These are phyloP conservation scores for Styela clava DNA, from an alignment of 23 tunicate genomes.

Conservation along the genomic window DNA sequence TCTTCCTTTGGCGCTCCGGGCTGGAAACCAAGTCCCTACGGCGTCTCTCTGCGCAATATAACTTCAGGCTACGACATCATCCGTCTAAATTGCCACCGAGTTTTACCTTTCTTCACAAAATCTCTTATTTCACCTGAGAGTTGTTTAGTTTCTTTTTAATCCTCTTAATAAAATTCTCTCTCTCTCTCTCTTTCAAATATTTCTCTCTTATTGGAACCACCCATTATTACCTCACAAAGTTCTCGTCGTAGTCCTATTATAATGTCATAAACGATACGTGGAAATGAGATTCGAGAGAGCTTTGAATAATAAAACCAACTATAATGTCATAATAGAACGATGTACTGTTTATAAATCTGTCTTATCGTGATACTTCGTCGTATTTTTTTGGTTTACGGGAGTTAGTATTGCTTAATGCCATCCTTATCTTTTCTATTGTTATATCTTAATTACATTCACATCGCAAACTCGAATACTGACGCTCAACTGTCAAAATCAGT, in stretches of 20 bases:
- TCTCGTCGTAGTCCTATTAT: neutral
- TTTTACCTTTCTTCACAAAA: conserved; percentile 1
- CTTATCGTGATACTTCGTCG: neutral
- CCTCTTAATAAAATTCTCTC: neutral
- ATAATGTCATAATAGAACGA: neutral
- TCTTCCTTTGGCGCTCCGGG: conserved; percentile 16
- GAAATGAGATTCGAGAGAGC: neutral
- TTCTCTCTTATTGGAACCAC: neutral
- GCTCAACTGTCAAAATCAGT: neutral
- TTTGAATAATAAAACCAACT: neutral
- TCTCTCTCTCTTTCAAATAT: neutral
- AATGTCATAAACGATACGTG: neutral
- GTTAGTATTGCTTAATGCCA: neutral
- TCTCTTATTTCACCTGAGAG: neutral
- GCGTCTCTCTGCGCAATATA: conserved; percentile 18
- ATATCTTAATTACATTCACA: neutral
- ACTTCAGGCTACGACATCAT: conserved; percentile 33
- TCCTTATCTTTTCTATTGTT: neutral
- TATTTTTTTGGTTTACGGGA: neutral
- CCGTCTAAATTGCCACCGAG: conserved; percentile 26
- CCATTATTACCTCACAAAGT: conserved; percentile 1
- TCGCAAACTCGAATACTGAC: neutral
- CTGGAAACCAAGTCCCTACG: conserved; percentile 15
- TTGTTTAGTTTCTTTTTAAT: neutral
- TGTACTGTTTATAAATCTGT: neutral